These are phyloP conservation scores for Drosophila grimshawi DNA, from an alignment of 1,140 invertebrate genomes.

Conservation along the genomic window DNA sequence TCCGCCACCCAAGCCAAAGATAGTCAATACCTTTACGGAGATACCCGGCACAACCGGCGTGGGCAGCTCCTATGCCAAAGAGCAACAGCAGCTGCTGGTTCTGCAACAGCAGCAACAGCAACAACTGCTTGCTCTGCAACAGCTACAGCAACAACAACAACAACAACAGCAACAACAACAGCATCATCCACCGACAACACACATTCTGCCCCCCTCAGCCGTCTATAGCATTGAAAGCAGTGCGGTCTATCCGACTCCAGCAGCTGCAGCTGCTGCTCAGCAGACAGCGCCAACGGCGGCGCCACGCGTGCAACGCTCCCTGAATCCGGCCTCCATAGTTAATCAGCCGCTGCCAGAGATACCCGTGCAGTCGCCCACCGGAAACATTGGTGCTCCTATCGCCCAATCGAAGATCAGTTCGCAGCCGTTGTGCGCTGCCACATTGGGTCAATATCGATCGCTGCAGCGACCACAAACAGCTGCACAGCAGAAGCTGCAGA, in stretches of 20 bases:
- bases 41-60: constrained; percentile 83
- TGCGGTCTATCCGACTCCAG: constrained; percentile 29
- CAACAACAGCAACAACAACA: constrained; percentile 66
- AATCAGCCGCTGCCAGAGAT: constrained; percentile 84
- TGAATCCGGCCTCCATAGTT: constrained; percentile 81
- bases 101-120: constrained; percentile 69
- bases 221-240: constrained; percentile 83
- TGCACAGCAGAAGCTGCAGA: constrained; percentile 52
- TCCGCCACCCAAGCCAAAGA: constrained; percentile 81
- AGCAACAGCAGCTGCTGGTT: constrained; percentile 62
- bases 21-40: constrained; percentile 82
- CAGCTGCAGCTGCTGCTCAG: constrained; percentile 14
- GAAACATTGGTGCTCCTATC: constrained; percentile 24
- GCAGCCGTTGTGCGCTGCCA: constrained; percentile 81
- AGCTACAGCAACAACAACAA: constrained; percentile 64
- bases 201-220: constrained; percentile 78
- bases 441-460: constrained; percentile 80
- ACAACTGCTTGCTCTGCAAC: constrained; percentile 66
- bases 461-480: constrained; percentile 71
- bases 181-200: constrained; percentile 79
- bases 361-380: constrained; percentile 60
- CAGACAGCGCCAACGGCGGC: constrained; percentile 56
- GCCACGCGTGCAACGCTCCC: constrained; percentile 63
- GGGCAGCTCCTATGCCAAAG: constrained; percentile 80
- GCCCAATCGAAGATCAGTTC: constrained; percentile 74